A percentile compares a stretch with the other conserved stretches of the same genome.
Evolutionary conservation across 2,797 vertebrate species (phyloP).

Genomic region (Harpagifer antarcticus): DNA sequence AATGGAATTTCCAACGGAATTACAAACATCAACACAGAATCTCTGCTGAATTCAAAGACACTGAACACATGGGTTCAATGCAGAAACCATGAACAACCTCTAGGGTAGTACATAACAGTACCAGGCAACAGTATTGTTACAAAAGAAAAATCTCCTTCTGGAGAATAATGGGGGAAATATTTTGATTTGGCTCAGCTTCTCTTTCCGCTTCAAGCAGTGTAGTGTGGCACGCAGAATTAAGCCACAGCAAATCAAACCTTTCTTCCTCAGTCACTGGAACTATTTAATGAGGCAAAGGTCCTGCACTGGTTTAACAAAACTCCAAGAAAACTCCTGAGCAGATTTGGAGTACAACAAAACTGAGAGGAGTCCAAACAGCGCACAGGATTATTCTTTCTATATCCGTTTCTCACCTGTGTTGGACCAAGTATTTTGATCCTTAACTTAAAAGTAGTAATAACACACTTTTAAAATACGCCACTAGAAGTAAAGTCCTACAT

Average conservation of each 20-base stretch:
- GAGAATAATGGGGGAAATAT: not conserved
- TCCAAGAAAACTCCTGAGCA: not conserved
- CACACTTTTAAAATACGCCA: too few relatives aligned
- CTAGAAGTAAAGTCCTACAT: too few relatives aligned
- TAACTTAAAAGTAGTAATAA: too few relatives aligned
- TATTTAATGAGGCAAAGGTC: slow-evolving; percentile 57
- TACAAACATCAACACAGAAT: slow-evolving; percentile 6
- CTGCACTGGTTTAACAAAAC: slow-evolving; percentile 37
- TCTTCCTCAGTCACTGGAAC: slow-evolving; percentile 52
- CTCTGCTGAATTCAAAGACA: not conserved
- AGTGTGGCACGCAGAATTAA: slow-evolving; percentile 43
- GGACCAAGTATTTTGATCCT: too few relatives aligned
- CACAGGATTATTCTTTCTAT: slow-evolving; percentile 1
- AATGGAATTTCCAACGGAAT: slow-evolving; percentile 1
- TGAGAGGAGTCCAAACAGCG: not conserved
- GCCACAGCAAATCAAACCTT: slow-evolving; percentile 42
- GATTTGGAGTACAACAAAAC: slow-evolving; percentile 8
- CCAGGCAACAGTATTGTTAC: not conserved
- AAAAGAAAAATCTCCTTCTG: not conserved
- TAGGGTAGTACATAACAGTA: not conserved
- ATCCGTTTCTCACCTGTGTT: not conserved
- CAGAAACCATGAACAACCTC: slow-evolving; percentile 1
- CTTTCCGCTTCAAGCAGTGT: slow-evolving; percentile 1
- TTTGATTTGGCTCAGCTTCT: slow-evolving; percentile 5
- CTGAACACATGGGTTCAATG: not conserved